phyloP scores from a whole-genome alignment of 2,888 invertebrate species.

The Morpho deidamia region DNA sequence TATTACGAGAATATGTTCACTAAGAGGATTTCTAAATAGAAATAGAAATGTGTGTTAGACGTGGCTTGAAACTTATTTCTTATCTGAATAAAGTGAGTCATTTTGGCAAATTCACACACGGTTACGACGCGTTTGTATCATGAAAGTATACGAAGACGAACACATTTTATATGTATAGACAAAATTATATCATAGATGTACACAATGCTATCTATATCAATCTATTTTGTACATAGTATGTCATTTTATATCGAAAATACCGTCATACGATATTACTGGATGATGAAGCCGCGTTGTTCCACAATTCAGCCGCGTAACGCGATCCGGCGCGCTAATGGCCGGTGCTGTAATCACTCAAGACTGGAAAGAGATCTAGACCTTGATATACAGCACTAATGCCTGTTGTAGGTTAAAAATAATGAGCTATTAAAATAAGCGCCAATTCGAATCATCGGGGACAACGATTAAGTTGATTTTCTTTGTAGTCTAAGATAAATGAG shows the following conservation, averaged over 20 bases:
- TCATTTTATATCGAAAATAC: too few relatives aligned
- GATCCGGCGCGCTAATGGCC: constrained; percentile 58
- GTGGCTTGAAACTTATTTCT: neutral
- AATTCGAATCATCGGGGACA: too few relatives aligned
- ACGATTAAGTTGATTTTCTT: too few relatives aligned
- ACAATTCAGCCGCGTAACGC: constrained; percentile 65
- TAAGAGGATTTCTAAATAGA: neutral
- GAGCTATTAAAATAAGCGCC: neutral
- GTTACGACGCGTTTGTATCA: too few relatives aligned
- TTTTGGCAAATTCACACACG: too few relatives aligned
- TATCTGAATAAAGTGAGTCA: neutral
- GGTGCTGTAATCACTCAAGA: constrained; percentile 28
- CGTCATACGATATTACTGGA: constrained; percentile 45
- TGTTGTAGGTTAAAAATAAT: neutral
- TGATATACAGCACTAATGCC: neutral
- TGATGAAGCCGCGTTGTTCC: constrained; percentile 57
- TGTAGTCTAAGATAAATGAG: too few relatives aligned
- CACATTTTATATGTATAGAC: neutral
- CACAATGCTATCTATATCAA: constrained; percentile 5
- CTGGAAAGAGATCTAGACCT: constrained; percentile 15
- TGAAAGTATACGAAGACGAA: neutral
- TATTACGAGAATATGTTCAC: too few relatives aligned
- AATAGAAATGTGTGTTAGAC: too few relatives aligned
- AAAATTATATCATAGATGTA: neutral
- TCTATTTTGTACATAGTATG: constrained; percentile 10